Base-by-base conservation (phyloP, 1,140 invertebrate genomes). In the Hylaeus volcanicus region DNA sequence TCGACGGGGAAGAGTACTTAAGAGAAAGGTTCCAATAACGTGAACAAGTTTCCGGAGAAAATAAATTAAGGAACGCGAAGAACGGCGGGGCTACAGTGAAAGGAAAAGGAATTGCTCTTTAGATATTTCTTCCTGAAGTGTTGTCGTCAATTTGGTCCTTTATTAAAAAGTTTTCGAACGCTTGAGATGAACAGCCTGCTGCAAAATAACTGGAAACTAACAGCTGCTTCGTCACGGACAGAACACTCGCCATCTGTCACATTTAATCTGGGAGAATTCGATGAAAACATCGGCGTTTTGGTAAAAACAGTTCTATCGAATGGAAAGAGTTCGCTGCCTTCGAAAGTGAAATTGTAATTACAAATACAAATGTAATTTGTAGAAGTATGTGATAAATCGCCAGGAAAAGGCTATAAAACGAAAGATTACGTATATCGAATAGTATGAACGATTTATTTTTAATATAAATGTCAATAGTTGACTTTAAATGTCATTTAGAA, bases 81-180 rank as follows among this genome's bases (percentile, higher is more conserved):
- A 11, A 11, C 9, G 4, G 60, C 26, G 4, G 48, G 8, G 1
- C 26, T 3, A 61, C 48, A 8, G 58, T 58, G 60, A 51, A 9
- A 74, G 56, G 26, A 74, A 66, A 79, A 79, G 55, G 70, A 79
- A 79, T 58, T 6, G 26, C 63, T 74, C 77, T 58, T 66, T 14
- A 74, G 61, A 79, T 74, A 79, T 79, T 79, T 79, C 70, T 79
- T 79, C 37, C 41, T 6, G 43, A 74, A 79, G 61, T 66, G 51
- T 79, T 74, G 61, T 74, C 77, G 51, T 73, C 71, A 79, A 79
- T 79, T 79, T 79, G 70, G 11, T 6, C 77, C 77, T 79, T 79
- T 79, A 79, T 79, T 79, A 79, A 79, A 79, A 79, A 79, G 61
- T 79, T 79, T 66, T 51, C 60, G 51, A 65, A 45, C 41, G 37